phyloP scores from a whole-genome alignment of 1,140 invertebrate species.

The Apolygus lucorum region DNA sequence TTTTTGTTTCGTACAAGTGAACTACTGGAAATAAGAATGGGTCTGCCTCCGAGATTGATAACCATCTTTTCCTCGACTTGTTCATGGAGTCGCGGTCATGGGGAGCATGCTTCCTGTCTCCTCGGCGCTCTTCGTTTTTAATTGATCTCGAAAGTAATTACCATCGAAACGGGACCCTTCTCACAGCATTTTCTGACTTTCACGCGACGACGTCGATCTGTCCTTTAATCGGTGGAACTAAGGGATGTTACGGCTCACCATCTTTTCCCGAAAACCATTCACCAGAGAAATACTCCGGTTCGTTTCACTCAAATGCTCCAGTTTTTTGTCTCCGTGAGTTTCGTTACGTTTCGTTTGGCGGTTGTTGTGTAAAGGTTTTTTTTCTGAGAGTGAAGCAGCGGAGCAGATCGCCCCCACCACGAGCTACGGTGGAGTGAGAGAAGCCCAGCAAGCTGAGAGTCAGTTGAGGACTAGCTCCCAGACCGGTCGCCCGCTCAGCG shows the following conservation, averaged over 20 bases:
- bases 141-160: slow-evolving; percentile 17
- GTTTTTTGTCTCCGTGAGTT: slow-evolving; percentile 20
- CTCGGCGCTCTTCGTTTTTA: neutral
- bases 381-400: slow-evolving; percentile 4
- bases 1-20: slow-evolving; percentile 1
- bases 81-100: slow-evolving; percentile 21
- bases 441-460: neutral
- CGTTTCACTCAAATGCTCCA: slow-evolving; percentile 23
- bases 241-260: slow-evolving; percentile 11
- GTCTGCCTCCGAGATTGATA: neutral
- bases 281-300: slow-evolving; percentile 20
- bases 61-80: neutral
- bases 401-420: slow-evolving; percentile 18
- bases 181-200: neutral
- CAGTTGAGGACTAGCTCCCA: slow-evolving; percentile 6
- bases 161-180: neutral
- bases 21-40: slow-evolving; percentile 18
- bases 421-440: neutral
- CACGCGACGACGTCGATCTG: slow-evolving; percentile 6
- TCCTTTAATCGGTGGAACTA: neutral
- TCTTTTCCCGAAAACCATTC: slow-evolving; percentile 19
- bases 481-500: neutral
- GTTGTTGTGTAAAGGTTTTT: slow-evolving; percentile 23
- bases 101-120: slow-evolving; percentile 8
- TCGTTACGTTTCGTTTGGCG: slow-evolving; percentile 23